These are phyloP conservation scores for Micropoecilia bifurca DNA, from an alignment of 2,797 vertebrate genomes.

Conservation along the genomic window DNA sequence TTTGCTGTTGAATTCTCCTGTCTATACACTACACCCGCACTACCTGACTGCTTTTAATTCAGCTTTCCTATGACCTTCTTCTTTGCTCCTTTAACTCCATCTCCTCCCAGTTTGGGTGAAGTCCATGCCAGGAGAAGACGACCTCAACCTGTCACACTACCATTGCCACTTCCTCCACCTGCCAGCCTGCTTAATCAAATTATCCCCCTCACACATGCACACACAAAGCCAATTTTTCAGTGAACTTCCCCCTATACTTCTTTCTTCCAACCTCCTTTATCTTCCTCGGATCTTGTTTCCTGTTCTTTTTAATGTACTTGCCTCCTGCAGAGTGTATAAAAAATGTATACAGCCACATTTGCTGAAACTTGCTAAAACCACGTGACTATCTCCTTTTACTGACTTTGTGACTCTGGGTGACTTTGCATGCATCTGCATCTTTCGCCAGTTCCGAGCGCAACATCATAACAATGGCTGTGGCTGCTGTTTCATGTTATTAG, in stretches of 20 bases:
- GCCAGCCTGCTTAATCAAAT: constrained; percentile 93
- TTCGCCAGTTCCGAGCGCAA: constrained; percentile 7
- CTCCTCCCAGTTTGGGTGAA: constrained; percentile 64
- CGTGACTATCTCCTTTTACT: constrained; percentile 1
- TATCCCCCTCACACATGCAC: constrained; percentile 76
- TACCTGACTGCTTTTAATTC: constrained; percentile 34
- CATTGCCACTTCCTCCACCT: constrained; percentile 82
- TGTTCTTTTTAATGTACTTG: constrained; percentile 26
- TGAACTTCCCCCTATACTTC: constrained; percentile 39
- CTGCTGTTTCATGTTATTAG: constrained; percentile 92
- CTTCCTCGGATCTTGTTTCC: constrained; percentile 35
- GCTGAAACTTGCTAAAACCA: not conserved
- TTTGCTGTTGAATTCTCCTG: not conserved
- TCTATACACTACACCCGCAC: not conserved
- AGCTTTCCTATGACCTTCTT: constrained; percentile 24
- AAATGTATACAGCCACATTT: constrained; percentile 17
- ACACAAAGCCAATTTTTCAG: constrained; percentile 61
- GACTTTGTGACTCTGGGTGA: constrained; percentile 8
- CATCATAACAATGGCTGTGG: constrained; percentile 84
- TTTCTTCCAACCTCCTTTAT: constrained; percentile 11
- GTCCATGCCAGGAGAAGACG: constrained; percentile 77
- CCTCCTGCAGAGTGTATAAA: constrained; percentile 23
- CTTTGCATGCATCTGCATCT: constrained; percentile 18
- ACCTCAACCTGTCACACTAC: constrained; percentile 82
- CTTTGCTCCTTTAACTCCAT: constrained; percentile 42